Evolutionary conservation across 2,888 invertebrate species (phyloP).

Genomic region (Junonia oenone): DNA sequence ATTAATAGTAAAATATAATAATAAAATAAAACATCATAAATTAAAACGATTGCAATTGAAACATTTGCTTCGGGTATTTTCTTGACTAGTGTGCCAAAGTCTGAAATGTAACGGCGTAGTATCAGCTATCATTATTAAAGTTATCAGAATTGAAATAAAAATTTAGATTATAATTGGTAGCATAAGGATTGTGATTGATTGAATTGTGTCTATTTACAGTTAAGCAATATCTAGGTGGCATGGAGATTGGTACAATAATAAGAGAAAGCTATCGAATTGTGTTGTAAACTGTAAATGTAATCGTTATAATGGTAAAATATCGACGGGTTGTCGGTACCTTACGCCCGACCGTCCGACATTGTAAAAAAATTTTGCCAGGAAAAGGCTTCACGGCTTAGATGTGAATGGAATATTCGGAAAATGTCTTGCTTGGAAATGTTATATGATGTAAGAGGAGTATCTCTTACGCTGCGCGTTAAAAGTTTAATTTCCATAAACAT

Average conservation of each 20-base stretch:
- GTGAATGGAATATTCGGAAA: too few species aligned
- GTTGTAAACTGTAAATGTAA: conserved; percentile 1
- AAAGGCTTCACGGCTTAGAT: too few species aligned
- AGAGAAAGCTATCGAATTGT: conserved; percentile 19
- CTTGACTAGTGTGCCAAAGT: neutral
- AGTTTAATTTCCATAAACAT: too few species aligned
- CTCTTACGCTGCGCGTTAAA: too few species aligned
- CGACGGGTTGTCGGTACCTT: neutral
- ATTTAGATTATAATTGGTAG: neutral
- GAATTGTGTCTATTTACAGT: conserved; percentile 1
- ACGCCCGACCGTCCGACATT: too few species aligned
- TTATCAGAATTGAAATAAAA: neutral
- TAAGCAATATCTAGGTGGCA: conserved; percentile 18
- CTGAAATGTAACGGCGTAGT: neutral
- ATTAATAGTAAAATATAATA: too few species aligned
- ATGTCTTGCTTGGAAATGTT: too few species aligned
- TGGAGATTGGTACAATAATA: conserved; percentile 13
- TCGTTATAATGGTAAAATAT: neutral
- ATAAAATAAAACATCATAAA: too few species aligned
- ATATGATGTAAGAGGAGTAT: too few species aligned
- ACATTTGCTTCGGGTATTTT: too few species aligned
- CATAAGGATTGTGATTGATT: neutral
- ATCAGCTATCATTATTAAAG: neutral
- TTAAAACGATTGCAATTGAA: too few species aligned
- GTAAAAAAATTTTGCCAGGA: too few species aligned